phyloP scores from a whole-genome alignment of 2,888 invertebrate genomes.

The Tortrix viridana region DNA sequence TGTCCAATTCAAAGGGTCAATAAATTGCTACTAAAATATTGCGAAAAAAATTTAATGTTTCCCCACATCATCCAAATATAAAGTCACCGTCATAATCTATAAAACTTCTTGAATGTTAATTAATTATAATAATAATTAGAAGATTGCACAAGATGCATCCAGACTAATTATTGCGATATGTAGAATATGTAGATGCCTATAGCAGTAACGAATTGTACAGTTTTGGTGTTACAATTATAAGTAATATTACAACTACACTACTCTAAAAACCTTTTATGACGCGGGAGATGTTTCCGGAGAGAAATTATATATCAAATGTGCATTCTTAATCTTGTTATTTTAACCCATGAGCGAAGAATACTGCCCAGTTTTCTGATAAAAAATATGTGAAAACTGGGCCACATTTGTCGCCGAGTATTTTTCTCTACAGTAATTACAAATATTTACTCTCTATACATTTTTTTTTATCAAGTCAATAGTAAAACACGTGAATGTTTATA shows the following conservation, averaged over 20 bases:
- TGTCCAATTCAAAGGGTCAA: too few relatives aligned
- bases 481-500: not conserved
- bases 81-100: not conserved
- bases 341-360: not conserved
- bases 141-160: conserved; percentile 8
- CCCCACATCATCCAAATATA: not conserved
- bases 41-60: not conserved
- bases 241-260: conserved; percentile 6
- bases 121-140: not conserved
- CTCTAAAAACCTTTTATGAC: conserved; percentile 1
- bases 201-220: conserved; percentile 16
- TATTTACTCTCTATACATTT: conserved; percentile 1
- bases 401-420: not conserved
- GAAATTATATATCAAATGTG: not conserved
- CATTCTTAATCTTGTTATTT: too few relatives aligned
- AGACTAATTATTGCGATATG: conserved; percentile 23
- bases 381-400: not conserved
- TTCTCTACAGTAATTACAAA: not conserved
- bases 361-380: not conserved
- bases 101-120: not conserved
- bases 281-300: not conserved
- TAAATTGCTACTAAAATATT: not conserved
- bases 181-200: conserved; percentile 12
- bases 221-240: conserved; percentile 5
- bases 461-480: conserved; percentile 3